These are phyloP conservation scores for Pyrocoelia pectoralis DNA, from an alignment of 2,888 invertebrate species.

Conservation along the genomic window DNA sequence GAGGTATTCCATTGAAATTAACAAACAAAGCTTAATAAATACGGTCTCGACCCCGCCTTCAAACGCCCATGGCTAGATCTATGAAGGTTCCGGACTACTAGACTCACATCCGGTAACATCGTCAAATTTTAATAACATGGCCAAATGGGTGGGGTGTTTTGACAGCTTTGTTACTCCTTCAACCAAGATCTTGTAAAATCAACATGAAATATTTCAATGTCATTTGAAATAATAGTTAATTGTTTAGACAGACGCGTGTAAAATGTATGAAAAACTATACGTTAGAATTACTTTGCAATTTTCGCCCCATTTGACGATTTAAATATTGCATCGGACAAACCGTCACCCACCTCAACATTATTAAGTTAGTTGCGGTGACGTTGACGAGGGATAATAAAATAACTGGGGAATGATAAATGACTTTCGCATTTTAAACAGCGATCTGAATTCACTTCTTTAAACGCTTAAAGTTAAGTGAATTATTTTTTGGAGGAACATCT, in stretches of 20 bases:
- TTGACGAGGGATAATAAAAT: constrained; percentile 38
- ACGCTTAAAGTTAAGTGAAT: constrained; percentile 17
- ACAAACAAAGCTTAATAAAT: constrained; percentile 16
- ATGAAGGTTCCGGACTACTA: constrained; percentile 36
- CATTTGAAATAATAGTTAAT: constrained; percentile 34
- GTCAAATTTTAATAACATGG: constrained; percentile 42
- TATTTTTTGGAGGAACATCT: constrained; percentile 27
- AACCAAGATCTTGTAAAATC: constrained; percentile 30
- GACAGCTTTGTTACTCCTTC: constrained; percentile 40
- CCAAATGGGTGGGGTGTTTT: constrained; percentile 41
- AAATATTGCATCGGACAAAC: constrained; percentile 38
- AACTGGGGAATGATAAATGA: constrained; percentile 34
- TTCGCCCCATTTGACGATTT: constrained; percentile 47
- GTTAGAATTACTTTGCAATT: constrained; percentile 53
- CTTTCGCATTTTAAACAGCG: constrained; percentile 24
- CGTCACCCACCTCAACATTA: constrained; percentile 29
- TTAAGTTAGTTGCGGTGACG: constrained; percentile 32
- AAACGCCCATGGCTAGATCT: constrained; percentile 35
- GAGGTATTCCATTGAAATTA: background rate
- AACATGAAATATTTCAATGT: constrained; percentile 31
- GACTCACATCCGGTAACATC: constrained; percentile 40
- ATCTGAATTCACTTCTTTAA: constrained; percentile 27
- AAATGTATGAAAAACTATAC: constrained; percentile 35
- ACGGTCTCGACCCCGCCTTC: constrained; percentile 32
- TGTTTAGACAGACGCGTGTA: constrained; percentile 32